Base-by-base conservation (phyloP, 2,113 vertebrate genomes). In the Tympanuchus pallidicinctus region DNA sequence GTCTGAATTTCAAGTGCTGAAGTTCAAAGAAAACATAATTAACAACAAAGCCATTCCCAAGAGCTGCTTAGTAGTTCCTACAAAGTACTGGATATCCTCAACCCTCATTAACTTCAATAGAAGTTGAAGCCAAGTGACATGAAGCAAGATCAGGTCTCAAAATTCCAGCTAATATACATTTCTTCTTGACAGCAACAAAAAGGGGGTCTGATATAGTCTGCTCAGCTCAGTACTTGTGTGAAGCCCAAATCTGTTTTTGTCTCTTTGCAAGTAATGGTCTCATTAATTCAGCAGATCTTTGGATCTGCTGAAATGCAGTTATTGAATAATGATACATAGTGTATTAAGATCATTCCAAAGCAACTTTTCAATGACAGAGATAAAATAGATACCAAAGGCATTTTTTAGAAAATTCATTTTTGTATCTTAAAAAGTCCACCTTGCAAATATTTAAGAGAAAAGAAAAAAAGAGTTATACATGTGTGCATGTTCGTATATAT, bases 1-100 rank as follows among this genome's bases (percentile, higher is more conserved):
- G 6, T 6, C 54, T 85, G 59, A 63, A 89, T 89, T 89, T 93
- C 42, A 90, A 87, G 45, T 64, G 15, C 3, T 65, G 48, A 70
- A 82, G 81, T 89, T 95, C 81, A 96, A 93, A 96, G 84, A 73
- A 90, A 82, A 66, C 13, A 30, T 63, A 90, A 93, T 92, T 86
- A 95, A 75, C 40, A 88, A 90, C 86, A 50, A 88, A 56, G 13
- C 56, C 16, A 83, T 91, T 93, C 83, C 92, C 86, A 84, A 66
- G 88, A 92, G 86, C 22, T 92, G 65, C 61, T 45, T 77, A 84
- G 82, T n/a, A 84, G n/a, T 84, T 92, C 54, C 80, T 89, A n/a
- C 73, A 65, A 94, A 89, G 52, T 78, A 67, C 8, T 32, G 42
- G 22, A 15, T 78, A 82, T 75, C 52, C 36, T 94, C 74, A 84